These are phyloP conservation scores for Psammodynastes pulverulentus DNA, from an alignment of 2,113 vertebrate genomes.

Conservation along the genomic window DNA sequence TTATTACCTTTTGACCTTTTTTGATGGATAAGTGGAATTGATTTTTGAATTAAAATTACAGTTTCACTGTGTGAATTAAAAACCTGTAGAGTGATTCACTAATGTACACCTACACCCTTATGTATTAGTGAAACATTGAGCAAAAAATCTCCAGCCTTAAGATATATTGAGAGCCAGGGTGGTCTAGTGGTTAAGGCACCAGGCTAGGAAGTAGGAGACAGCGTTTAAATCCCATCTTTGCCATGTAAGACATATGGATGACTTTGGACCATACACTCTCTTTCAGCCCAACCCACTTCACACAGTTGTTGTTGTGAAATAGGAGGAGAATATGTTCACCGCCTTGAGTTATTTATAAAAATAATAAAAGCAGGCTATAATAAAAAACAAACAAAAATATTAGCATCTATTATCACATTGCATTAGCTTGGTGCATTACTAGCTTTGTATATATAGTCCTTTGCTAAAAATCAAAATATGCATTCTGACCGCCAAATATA, in stretches of 20 bases:
- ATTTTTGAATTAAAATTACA: neutral
- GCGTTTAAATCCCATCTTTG: neutral
- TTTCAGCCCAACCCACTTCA: neutral
- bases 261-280: neutral
- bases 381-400: neutral
- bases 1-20: neutral
- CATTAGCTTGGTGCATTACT: neutral
- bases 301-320: neutral
- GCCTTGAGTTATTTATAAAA: neutral
- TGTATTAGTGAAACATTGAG: neutral
- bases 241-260: neutral
- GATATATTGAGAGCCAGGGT: neutral
- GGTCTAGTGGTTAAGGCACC: neutral
- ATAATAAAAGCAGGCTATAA: neutral
- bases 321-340: neutral
- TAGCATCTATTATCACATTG: neutral
- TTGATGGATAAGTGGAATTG: neutral
- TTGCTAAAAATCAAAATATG: neutral
- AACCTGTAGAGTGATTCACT: neutral
- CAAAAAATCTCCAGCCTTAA: neutral
- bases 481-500: neutral
- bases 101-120: neutral
- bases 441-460: neutral
- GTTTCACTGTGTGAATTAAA: neutral
- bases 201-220: neutral